Evolutionary conservation across 2,113 vertebrate genomes (phyloP).

Genomic region (Scomber scombrus): DNA sequence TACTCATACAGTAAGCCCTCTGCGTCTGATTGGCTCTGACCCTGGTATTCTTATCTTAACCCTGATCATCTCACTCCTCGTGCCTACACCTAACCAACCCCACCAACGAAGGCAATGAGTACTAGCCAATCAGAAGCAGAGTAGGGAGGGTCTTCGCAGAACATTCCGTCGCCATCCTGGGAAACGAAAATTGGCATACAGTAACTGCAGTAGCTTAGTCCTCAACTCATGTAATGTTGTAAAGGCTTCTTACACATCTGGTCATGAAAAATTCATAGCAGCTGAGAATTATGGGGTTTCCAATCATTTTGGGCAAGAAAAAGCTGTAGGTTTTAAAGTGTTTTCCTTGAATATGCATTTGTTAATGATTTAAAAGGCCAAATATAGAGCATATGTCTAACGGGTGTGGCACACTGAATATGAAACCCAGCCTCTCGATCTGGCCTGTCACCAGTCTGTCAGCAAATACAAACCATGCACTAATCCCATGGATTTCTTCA

Average conservation of each 20-base stretch:
- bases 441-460: constrained; percentile 63
- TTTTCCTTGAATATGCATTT: constrained; percentile 13
- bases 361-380: constrained; percentile 28
- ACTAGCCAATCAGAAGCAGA: no score
- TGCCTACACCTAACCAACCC: no score
- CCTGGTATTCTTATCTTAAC: no score
- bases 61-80: no score
- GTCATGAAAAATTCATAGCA: background rate
- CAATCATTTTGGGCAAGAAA: constrained; percentile 7
- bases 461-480: constrained; percentile 50
- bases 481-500: constrained; percentile 70
- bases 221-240: background rate
- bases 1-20: background rate
- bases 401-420: constrained; percentile 39
- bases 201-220: background rate
- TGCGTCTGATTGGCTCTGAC: no score
- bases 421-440: constrained; percentile 48
- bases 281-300: constrained; percentile 12
- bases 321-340: background rate
- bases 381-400: constrained; percentile 20
- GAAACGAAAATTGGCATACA: no score
- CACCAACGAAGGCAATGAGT: no score
- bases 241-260: background rate
- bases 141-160: no score
- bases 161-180: no score